Evolutionary conservation across 2,113 vertebrate genomes (phyloP).

Genomic region (Xiphophorus hellerii): DNA sequence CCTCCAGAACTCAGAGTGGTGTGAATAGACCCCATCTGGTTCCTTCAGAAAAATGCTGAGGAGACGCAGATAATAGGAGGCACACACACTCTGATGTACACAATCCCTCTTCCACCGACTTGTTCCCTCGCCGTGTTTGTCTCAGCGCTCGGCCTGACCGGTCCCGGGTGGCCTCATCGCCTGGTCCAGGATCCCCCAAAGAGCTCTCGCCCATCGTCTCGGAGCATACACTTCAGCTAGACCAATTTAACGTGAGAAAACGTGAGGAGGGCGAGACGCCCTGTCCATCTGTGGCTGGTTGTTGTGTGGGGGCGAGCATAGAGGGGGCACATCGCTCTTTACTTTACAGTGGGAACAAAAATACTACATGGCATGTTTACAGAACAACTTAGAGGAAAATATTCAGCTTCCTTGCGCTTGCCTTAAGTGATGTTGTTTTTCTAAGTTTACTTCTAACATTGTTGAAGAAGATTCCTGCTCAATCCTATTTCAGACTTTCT

Average conservation of each 20-base stretch:
- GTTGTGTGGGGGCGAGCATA: conserved; percentile 31
- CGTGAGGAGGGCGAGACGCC: conserved; percentile 52
- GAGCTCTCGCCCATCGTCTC: conserved; percentile 61
- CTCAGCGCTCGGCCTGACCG: conserved; percentile 50
- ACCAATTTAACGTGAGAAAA: conserved; percentile 78
- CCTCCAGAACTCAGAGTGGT: conserved; percentile 84
- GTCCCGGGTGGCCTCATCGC: conserved; percentile 68
- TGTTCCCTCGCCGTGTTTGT: conserved; percentile 24
- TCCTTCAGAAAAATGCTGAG: conserved; percentile 76
- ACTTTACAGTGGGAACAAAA: conserved; percentile 6
- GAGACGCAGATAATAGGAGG: conserved; percentile 66
- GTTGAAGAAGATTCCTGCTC: background rate
- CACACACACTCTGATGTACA: conserved; percentile 35
- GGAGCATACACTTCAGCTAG: conserved; percentile 54
- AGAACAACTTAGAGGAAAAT: background rate
- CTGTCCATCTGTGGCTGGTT: conserved; percentile 68
- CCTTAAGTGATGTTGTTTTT: background rate
- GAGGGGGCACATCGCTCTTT: conserved; percentile 33
- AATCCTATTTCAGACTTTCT: too few relatives aligned
- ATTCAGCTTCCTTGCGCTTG: background rate
- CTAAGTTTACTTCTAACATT: conserved; percentile 13
- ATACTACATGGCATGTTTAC: background rate
- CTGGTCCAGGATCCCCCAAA: conserved; percentile 72
- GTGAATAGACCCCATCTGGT: conserved; percentile 86
- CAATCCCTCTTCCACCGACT: conserved; percentile 21